phyloP scores from a whole-genome alignment of 2,797 vertebrate genomes.

The Craterocephalus amniculus region DNA sequence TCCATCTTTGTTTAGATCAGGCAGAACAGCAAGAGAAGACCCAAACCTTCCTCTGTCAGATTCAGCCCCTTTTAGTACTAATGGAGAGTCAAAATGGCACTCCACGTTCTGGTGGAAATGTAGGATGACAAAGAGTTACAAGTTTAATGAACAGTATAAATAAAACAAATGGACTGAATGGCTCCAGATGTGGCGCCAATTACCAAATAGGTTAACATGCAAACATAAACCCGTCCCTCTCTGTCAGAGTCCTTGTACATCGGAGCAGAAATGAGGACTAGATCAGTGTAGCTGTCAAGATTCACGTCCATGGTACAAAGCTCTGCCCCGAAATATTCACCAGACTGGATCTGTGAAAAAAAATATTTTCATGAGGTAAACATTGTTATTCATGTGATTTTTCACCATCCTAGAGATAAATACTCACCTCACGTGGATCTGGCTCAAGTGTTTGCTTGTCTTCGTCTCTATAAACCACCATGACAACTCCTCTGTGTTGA shows the following conservation, averaged over 20 bases:
- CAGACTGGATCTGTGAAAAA: constrained; percentile 76
- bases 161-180: background rate
- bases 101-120: constrained; percentile 47
- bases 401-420: background rate
- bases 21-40: constrained; percentile 74
- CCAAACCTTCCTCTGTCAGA: constrained; percentile 79
- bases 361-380: too few species aligned
- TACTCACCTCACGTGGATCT: constrained; percentile 51
- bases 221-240: constrained; percentile 81
- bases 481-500: constrained; percentile 71
- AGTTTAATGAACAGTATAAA: too few species aligned
- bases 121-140: background rate
- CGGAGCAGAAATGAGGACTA: constrained; percentile 87
- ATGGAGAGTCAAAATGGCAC: constrained; percentile 46
- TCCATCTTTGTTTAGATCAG: constrained; percentile 78
- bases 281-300: constrained; percentile 58
- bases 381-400: too few species aligned
- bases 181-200: constrained; percentile 6
- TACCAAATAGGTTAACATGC: constrained; percentile 52
- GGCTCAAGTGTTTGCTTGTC: constrained; percentile 4
- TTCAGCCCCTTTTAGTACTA: constrained; percentile 58
- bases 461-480: background rate
- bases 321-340: constrained; percentile 88
- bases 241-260: constrained; percentile 67
- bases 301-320: constrained; percentile 83